A percentile compares a stretch with the other conserved stretches of the same genome.
These are phyloP conservation scores for Chaetura pelagica DNA, from an alignment of 2,113 vertebrate genomes.

Conservation along the genomic window DNA sequence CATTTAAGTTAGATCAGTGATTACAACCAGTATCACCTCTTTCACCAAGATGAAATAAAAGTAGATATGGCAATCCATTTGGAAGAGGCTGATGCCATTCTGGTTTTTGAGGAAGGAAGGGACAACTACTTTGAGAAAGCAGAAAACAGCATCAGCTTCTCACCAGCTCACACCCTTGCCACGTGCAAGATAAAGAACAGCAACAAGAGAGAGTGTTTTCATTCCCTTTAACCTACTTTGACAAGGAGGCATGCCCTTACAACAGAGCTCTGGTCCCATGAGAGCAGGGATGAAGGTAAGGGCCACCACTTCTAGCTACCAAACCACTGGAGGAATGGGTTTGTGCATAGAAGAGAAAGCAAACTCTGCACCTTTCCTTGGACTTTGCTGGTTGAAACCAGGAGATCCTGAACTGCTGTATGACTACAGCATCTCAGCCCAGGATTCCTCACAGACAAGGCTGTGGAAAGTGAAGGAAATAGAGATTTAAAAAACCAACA, in stretches of 20 bases:
- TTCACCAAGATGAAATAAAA: not conserved
- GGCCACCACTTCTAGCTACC: not conserved
- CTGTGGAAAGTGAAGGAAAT: not conserved
- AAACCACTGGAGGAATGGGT: not conserved
- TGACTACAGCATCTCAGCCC: not conserved
- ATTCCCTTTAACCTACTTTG: not conserved
- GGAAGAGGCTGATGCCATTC: not conserved
- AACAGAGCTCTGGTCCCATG: not conserved
- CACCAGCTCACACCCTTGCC: not conserved
- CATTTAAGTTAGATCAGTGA: not conserved
- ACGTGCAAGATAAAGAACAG: not conserved
- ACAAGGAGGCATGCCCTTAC: not conserved
- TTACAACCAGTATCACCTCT: not conserved
- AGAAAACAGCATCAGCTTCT: not conserved
- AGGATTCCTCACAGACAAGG: not conserved
- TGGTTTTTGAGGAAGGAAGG: not conserved
- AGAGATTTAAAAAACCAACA: no score
- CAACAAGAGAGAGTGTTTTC: not conserved
- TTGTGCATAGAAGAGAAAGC: not conserved
- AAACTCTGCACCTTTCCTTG: not conserved
- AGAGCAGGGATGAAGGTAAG: not conserved
- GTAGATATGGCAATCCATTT: not conserved
- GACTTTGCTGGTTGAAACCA: not conserved
- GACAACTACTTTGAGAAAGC: not conserved
- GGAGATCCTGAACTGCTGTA: not conserved